These are phyloP conservation scores for Rhegmatorhina hoffmannsi DNA, from an alignment of 2,113 vertebrate species.

Conservation along the genomic window DNA sequence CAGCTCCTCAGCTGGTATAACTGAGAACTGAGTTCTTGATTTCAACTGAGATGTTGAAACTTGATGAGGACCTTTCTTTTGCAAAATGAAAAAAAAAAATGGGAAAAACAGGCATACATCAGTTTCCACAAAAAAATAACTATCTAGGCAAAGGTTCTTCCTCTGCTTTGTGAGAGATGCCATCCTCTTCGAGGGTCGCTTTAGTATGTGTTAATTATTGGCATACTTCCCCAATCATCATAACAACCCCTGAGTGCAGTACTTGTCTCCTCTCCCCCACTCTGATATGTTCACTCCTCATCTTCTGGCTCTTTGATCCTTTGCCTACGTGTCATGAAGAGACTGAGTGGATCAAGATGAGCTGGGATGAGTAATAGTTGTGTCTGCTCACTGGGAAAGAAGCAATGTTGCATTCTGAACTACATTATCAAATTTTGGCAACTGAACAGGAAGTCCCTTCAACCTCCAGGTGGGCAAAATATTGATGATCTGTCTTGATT, in stretches of 20 bases:
- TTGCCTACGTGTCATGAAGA: not conserved
- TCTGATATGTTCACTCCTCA: not conserved
- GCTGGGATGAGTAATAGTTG: not conserved
- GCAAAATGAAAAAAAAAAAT: not conserved
- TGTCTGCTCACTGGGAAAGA: not conserved
- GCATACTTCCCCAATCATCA: not conserved
- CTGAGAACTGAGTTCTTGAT: not conserved
- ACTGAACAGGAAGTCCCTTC: not conserved
- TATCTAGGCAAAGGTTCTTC: not conserved
- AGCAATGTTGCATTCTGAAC: not conserved
- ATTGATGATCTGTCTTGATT: not conserved
- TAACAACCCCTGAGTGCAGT: not conserved
- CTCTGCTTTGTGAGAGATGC: not conserved
- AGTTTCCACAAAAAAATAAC: not conserved
- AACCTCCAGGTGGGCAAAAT: constrained; percentile 20
- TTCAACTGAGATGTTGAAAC: not conserved
- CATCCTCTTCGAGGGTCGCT: not conserved
- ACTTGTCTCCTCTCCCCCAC: not conserved
- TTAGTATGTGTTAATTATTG: not conserved
- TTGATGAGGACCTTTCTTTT: not conserved
- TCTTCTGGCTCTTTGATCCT: not conserved
- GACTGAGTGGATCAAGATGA: constrained; percentile 33
- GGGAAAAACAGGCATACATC: not conserved
- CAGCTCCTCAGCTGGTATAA: not conserved
- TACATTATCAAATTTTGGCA: not conserved